Percentiles rank a stretch among this genome's conserved stretches.
Conservation (phyloP, 1,140 invertebrate genomes). For the Rhopalosiphum padi region DNA sequence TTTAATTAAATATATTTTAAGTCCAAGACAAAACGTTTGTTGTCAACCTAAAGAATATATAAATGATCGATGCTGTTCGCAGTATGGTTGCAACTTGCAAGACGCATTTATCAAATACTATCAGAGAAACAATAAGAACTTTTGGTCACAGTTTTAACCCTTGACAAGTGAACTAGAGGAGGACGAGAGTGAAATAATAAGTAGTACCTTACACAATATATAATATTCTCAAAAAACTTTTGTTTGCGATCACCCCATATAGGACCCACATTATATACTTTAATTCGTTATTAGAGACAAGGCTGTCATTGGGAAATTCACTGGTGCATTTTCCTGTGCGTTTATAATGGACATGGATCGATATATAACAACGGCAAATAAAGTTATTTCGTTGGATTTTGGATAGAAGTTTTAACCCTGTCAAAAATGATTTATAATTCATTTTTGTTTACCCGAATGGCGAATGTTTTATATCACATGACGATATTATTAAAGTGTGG, state of each 20-base stretch:
- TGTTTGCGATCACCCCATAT: neutral
- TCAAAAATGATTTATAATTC: conserved; percentile 49
- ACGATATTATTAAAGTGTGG: neutral
- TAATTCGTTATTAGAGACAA: conserved; percentile 38
- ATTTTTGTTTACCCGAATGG: conserved; percentile 14
- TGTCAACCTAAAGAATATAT: neutral
- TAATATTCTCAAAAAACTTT: conserved; percentile 17
- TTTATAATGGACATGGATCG: conserved; percentile 31
- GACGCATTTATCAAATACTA: conserved; percentile 32
- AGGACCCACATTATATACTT: neutral
- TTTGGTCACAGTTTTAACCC: conserved; percentile 34
- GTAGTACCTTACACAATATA: conserved; percentile 1
- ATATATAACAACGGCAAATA: conserved; percentile 22
- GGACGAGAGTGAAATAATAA: neutral
- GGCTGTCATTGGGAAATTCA: conserved; percentile 18
- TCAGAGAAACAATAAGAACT: conserved; percentile 28
- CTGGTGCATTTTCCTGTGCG: neutral
- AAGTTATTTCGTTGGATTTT: conserved; percentile 36
- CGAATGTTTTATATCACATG: neutral
- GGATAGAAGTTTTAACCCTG: conserved; percentile 35
- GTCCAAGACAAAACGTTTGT: neutral
- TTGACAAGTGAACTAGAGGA: conserved; percentile 1
- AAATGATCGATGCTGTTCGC: conserved; percentile 17
- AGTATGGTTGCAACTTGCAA: neutral
- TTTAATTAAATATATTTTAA: neutral